Evolutionary conservation across 2,797 vertebrate species (phyloP), one percentile per base, ranked within the genome.

Genomic region (Sternarchorhynchus goeldii): DNA sequence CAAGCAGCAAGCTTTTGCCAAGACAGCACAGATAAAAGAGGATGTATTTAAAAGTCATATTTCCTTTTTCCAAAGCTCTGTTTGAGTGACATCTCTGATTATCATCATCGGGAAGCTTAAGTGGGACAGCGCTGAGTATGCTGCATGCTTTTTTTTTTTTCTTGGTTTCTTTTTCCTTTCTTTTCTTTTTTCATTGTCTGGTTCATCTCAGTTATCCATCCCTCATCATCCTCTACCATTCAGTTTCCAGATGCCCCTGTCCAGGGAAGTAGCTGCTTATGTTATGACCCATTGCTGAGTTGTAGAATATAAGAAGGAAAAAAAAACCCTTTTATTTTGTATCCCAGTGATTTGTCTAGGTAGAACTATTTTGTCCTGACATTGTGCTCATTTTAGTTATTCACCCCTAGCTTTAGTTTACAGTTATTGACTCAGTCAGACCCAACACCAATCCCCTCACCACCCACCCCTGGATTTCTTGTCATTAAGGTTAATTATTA

Each of bases 171-270:
- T 14, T 50, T 50, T 12, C 45, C 14, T 12, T 12, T 14, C 10
- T 50, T 50, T 12, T 62, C 65, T 76, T 73, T 73, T 73, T 79
- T 73, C 75, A 41, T 82, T 79, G 81, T 82, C 67, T 78, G 69
- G 50, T 73, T 66, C 76, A 69, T 62, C 60, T 68, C 68, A 77
- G 10, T 78, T 71, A 81, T 77, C 74, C 78, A 56, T 84, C 81
- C 72, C 53, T 85, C 76, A 76, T 85, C 77, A 66, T 81, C 67
- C 73, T 75, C 72, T 79, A 41, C 73, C 85, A 86, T 85, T 86
- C 85, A 82, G 82, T 79, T 77, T 56, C 8, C 84, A 84, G 84
- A 85, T 87, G 76, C 82, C 83, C 76, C 63, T 55, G n/a, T 76
- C 53, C 21, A 55, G 69, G 71, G 25, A 85, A 75, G 60, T 75